Evolutionary conservation across 2,888 invertebrate genomes (phyloP).

Genomic region (Temnothorax rugatulus): DNA sequence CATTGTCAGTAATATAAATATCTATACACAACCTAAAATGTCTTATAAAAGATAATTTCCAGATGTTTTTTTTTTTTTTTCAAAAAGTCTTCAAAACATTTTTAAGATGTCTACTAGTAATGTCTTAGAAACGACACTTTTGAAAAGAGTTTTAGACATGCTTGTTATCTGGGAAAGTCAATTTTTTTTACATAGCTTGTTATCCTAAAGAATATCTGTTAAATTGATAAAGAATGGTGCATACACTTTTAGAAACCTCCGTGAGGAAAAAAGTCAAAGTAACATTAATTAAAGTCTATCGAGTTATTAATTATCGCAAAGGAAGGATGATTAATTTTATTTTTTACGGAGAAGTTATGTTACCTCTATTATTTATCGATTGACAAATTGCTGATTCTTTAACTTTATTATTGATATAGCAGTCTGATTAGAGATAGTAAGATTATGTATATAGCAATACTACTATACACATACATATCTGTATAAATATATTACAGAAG

Average conservation of each 20-base stretch:
- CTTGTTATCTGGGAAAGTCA: background rate
- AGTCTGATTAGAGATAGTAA: background rate
- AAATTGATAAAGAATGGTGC: background rate
- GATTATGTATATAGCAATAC: background rate
- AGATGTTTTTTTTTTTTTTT: background rate
- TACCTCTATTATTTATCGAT: background rate
- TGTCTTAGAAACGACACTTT: background rate
- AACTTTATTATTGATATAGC: background rate
- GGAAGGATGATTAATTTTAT: background rate
- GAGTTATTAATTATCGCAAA: slow-evolving; percentile 8
- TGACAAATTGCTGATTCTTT: background rate
- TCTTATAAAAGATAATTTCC: background rate
- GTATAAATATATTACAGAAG: background rate
- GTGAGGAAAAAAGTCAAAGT: background rate
- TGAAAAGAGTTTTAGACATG: background rate
- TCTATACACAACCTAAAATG: background rate
- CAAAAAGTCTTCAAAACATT: background rate
- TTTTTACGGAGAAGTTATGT: background rate
- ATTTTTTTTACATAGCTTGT: background rate
- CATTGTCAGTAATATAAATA: background rate
- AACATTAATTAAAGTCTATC: background rate
- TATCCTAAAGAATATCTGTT: background rate
- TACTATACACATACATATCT: background rate
- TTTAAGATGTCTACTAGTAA: background rate
- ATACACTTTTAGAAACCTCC: background rate